A percentile compares a stretch with the other conserved stretches of the same genome.
phyloP scores from a whole-genome alignment of 2,888 invertebrate genomes.

The Polyploca ridens region DNA sequence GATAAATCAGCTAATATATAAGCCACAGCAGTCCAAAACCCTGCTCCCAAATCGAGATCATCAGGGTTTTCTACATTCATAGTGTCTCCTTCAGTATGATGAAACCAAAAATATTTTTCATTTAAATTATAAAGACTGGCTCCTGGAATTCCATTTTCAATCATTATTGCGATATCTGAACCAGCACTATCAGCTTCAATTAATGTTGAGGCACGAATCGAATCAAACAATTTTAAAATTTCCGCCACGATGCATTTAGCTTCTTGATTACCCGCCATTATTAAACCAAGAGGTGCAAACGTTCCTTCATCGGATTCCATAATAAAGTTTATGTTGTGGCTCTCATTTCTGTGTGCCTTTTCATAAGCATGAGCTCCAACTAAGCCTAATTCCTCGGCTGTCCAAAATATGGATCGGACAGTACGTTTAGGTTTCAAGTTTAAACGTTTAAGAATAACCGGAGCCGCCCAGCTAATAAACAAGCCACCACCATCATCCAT shows the following conservation, averaged over 20 bases:
- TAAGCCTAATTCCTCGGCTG: slow-evolving; percentile 90
- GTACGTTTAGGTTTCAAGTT: slow-evolving; percentile 88
- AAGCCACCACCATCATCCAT: slow-evolving; percentile 95
- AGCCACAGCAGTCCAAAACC: slow-evolving; percentile 91
- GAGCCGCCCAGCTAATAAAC: slow-evolving; percentile 90
- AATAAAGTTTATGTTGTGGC: slow-evolving; percentile 88
- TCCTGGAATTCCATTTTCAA: slow-evolving; percentile 87
- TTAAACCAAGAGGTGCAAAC: slow-evolving; percentile 89
- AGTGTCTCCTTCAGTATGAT: slow-evolving; percentile 92
- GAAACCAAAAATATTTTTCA: slow-evolving; percentile 89
- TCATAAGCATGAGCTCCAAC: slow-evolving; percentile 88
- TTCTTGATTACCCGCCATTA: slow-evolving; percentile 85
- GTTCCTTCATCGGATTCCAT: slow-evolving; percentile 94
- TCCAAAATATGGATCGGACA: slow-evolving; percentile 91
- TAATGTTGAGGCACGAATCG: slow-evolving; percentile 88
- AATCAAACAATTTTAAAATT: slow-evolving; percentile 86
- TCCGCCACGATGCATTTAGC: slow-evolving; percentile 88
- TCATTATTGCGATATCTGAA: slow-evolving; percentile 88
- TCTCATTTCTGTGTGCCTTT: slow-evolving; percentile 81
- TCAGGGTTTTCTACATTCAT: slow-evolving; percentile 90
- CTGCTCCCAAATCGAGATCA: slow-evolving; percentile 89
- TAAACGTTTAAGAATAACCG: slow-evolving; percentile 87
- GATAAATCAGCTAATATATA: slow-evolving; percentile 92
- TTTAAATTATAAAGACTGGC: slow-evolving; percentile 88
- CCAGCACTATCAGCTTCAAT: slow-evolving; percentile 83